phyloP scores from a whole-genome alignment of 1,140 invertebrate species.

The Wasmannia auropunctata region DNA sequence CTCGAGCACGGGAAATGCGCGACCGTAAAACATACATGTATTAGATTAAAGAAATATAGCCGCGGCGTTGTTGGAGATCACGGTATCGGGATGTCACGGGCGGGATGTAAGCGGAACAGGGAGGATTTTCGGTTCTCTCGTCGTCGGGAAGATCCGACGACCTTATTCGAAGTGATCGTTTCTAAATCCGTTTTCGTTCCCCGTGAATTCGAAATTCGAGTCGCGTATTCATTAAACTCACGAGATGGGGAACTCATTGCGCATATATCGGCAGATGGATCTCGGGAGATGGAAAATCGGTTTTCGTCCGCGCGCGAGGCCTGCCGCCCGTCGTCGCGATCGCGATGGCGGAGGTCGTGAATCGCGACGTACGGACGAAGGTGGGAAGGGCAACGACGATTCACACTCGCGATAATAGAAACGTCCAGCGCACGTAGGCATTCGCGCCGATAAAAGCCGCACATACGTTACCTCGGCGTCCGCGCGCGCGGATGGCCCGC shows the following conservation, averaged over 20 bases:
- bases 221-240: neutral
- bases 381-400: slow-evolving; percentile 63
- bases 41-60: slow-evolving; percentile 9
- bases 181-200: neutral
- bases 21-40: neutral
- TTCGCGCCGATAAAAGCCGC: slow-evolving; percentile 48
- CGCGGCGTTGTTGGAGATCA: neutral
- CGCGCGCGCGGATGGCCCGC: slow-evolving; percentile 10
- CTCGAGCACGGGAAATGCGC: neutral
- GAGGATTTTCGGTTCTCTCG: neutral
- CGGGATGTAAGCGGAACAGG: neutral
- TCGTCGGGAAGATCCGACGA: neutral
- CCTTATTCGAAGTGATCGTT: neutral
- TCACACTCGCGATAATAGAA: slow-evolving; percentile 64
- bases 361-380: slow-evolving; percentile 25
- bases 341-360: neutral
- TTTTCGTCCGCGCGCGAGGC: neutral
- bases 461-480: slow-evolving; percentile 51
- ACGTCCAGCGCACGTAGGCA: slow-evolving; percentile 49
- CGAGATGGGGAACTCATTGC: neutral
- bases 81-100: neutral
- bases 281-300: slow-evolving; percentile 11
- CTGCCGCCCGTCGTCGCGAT: too few relatives aligned
- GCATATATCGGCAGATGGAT: neutral
- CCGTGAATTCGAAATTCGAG: neutral